phyloP scores from a whole-genome alignment of 1,140 invertebrate species.

The Xylocopa sonorina region DNA sequence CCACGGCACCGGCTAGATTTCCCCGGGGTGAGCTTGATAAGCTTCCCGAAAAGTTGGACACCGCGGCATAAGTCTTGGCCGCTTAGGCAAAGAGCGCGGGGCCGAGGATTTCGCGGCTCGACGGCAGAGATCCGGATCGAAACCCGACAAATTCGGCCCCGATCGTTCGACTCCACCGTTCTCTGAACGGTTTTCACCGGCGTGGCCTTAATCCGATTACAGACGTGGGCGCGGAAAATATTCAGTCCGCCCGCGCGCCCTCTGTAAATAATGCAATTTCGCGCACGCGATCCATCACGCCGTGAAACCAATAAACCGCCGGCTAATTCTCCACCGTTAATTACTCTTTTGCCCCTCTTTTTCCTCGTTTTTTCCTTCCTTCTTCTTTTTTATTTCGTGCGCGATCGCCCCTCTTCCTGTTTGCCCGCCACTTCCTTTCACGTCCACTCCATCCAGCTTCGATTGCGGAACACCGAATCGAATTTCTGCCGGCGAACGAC shows the following conservation, averaged over 20 bases:
- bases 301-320: conserved; percentile 44
- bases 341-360: conserved; percentile 26
- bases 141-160: background rate
- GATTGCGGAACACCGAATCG: background rate
- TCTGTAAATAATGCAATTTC: conserved; percentile 41
- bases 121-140: background rate
- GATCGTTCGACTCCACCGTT: background rate
- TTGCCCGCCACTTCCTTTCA: background rate
- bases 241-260: background rate
- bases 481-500: background rate
- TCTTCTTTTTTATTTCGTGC: conserved; percentile 17
- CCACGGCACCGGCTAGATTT: conserved; percentile 29
- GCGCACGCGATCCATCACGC: conserved; percentile 24
- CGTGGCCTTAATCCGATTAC: conserved; percentile 41
- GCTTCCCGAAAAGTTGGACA: conserved; percentile 25
- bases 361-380: background rate
- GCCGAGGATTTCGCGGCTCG: background rate
- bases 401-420: conserved; percentile 1
- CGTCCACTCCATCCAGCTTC: background rate
- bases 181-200: background rate
- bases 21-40: conserved; percentile 47
- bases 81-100: background rate
- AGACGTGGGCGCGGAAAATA: conserved; percentile 25
- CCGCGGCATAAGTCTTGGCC: conserved; percentile 19
- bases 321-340: conserved; percentile 36